Conservation (phyloP, 2,113 vertebrate species). For the Prunella himalayana region DNA sequence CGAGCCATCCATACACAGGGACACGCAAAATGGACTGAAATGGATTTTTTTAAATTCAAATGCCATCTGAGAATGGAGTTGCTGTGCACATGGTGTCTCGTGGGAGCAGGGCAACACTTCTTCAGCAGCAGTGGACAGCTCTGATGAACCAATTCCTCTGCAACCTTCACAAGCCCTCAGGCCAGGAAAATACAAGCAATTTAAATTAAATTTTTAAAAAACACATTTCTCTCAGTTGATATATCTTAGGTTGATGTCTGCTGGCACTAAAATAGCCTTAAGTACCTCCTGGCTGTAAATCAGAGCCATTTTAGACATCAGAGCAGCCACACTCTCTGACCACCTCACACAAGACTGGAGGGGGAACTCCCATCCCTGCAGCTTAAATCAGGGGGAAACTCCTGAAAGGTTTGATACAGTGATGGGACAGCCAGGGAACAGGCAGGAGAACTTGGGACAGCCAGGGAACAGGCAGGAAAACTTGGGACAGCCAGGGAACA, state of each 20-base stretch:
- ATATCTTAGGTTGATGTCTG: neutral
- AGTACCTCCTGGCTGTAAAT: neutral
- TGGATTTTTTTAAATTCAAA: neutral
- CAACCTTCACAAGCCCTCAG: neutral
- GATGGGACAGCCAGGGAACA: neutral
- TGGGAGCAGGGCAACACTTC: neutral
- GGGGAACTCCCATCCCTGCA: neutral
- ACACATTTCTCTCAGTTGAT: neutral
- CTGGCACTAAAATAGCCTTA: neutral
- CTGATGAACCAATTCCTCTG: neutral
- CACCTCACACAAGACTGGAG: neutral
- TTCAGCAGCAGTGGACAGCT: neutral
- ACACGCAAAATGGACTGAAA: neutral
- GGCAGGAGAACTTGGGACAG: neutral
- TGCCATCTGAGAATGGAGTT: neutral
- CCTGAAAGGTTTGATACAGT: rapidly evolving
- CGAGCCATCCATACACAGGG: neutral
- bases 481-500: too few relatives aligned
- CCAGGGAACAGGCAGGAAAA: neutral
- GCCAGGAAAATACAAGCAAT: neutral
- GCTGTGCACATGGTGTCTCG: rapidly evolving
- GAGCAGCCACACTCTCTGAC: neutral
- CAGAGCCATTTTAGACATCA: neutral
- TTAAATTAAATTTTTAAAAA: neutral
- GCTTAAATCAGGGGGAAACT: neutral